phyloP scores from a whole-genome alignment of 2,888 invertebrate genomes.

The Cantharis flavilabris region DNA sequence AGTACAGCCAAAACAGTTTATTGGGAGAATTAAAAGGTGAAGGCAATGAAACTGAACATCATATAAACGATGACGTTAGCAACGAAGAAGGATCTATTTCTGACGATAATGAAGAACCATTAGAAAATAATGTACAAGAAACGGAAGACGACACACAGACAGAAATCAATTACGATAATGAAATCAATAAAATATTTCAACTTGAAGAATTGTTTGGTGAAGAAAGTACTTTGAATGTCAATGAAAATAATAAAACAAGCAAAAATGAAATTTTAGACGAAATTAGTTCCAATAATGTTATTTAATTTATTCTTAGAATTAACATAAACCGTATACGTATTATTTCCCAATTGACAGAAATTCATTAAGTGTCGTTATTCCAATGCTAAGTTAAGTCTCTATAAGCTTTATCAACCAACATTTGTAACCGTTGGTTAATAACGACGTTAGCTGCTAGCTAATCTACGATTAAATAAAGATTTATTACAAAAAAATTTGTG shows the following conservation, averaged over 20 bases:
- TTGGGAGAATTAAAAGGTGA: not conserved
- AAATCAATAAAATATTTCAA: conserved; percentile 44
- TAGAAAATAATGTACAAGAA: conserved; percentile 2
- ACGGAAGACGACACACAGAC: not conserved
- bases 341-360: not conserved
- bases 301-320: not conserved
- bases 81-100: conserved; percentile 17
- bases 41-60: conserved; percentile 8
- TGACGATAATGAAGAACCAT: not conserved
- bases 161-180: conserved; percentile 33
- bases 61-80: conserved; percentile 5
- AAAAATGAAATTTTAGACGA: not conserved
- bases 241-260: not conserved
- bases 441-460: too few relatives aligned
- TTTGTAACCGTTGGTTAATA: too few relatives aligned
- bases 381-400: too few relatives aligned
- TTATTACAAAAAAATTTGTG: too few relatives aligned
- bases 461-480: too few relatives aligned
- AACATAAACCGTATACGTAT: not conserved
- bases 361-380: too few relatives aligned
- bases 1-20: conserved; percentile 12
- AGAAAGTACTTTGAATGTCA: conserved; percentile 18
- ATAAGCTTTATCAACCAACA: too few relatives aligned
- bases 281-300: not conserved
- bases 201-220: conserved; percentile 44